phyloP scores from a whole-genome alignment of 2,888 invertebrate species.

The Priocnemis perturbator region DNA sequence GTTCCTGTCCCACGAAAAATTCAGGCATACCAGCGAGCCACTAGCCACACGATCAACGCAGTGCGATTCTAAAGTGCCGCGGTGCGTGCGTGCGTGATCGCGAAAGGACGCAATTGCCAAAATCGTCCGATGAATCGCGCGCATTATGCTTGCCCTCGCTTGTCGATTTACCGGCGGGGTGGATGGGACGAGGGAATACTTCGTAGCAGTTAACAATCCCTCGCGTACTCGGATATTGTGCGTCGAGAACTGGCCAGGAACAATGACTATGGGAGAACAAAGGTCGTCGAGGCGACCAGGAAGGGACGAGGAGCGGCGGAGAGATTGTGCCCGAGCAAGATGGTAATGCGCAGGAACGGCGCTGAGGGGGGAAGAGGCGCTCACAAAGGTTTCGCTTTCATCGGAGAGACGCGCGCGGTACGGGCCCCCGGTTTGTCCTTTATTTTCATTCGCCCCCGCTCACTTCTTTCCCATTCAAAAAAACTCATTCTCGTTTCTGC shows the following conservation, averaged over 20 bases:
- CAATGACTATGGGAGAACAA: constrained; percentile 50
- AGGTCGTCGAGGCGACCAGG: constrained; percentile 35
- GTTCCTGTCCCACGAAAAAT: no score
- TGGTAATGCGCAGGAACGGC: constrained; percentile 37
- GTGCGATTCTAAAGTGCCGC: no score
- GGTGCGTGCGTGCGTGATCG: no score
- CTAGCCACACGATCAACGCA: no score
- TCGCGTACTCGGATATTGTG: constrained; percentile 32
- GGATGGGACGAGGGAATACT: neutral
- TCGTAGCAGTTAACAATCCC: constrained; percentile 26
- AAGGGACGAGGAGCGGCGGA: constrained; percentile 31
- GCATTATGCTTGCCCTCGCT: no score
- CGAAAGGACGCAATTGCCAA: no score
- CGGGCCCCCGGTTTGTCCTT: constrained; percentile 23
- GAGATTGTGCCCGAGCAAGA: constrained; percentile 34
- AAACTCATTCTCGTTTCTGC: constrained; percentile 13
- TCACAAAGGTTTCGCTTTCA: constrained; percentile 48
- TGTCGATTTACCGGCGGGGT: no score
- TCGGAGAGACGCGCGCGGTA: constrained; percentile 27
- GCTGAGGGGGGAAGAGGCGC: constrained; percentile 26
- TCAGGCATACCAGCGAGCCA: no score
- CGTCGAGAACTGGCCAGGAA: constrained; percentile 45
- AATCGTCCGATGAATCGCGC: no score
- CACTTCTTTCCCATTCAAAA: constrained; percentile 22
- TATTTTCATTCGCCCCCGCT: constrained; percentile 29